Conservation (phyloP, 2,113 vertebrate species). For the Tachuris rubrigastra region DNA sequence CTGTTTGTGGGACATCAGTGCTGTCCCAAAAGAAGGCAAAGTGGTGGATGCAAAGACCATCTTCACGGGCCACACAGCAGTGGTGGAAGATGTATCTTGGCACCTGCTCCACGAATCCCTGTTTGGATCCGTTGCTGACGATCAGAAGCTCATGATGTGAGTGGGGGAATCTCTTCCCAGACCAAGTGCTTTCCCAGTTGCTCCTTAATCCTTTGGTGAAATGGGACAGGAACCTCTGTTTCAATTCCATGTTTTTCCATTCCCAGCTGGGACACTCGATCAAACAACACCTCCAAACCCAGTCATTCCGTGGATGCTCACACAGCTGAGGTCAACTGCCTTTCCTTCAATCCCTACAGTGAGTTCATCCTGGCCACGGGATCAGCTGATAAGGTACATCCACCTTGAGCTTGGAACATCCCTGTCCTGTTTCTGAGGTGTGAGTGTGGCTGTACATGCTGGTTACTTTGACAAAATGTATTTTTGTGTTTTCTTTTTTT, state of each 20-base stretch:
- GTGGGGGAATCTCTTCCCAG: background rate
- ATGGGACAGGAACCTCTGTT: rapidly evolving
- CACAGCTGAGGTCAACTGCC: conserved; percentile 97
- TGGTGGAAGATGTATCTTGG: conserved; percentile 97
- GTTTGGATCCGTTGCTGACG: conserved; percentile 96
- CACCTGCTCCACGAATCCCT: conserved; percentile 94
- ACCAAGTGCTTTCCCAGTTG: background rate
- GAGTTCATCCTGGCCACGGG: conserved; percentile 97
- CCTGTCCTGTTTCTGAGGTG: background rate
- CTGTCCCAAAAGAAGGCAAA: conserved; percentile 96
- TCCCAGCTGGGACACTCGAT: conserved; percentile 93
- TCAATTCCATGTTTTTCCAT: background rate
- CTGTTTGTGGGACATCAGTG: conserved; percentile 97
- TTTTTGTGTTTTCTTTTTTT: background rate
- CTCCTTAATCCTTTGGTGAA: too few relatives aligned
- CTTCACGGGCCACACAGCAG: conserved; percentile 96
- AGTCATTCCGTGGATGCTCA: conserved; percentile 97
- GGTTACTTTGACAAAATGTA: background rate
- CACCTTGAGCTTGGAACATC: rapidly evolving
- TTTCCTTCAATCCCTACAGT: conserved; percentile 97
- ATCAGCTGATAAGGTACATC: conserved; percentile 91
- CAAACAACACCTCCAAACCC: conserved; percentile 97
- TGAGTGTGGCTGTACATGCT: rapidly evolving
- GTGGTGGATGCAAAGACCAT: conserved; percentile 98
- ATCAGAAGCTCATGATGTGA: conserved; percentile 98